Base-by-base conservation (phyloP, 2,888 invertebrate genomes). In the Tridacna gigas region DNA sequence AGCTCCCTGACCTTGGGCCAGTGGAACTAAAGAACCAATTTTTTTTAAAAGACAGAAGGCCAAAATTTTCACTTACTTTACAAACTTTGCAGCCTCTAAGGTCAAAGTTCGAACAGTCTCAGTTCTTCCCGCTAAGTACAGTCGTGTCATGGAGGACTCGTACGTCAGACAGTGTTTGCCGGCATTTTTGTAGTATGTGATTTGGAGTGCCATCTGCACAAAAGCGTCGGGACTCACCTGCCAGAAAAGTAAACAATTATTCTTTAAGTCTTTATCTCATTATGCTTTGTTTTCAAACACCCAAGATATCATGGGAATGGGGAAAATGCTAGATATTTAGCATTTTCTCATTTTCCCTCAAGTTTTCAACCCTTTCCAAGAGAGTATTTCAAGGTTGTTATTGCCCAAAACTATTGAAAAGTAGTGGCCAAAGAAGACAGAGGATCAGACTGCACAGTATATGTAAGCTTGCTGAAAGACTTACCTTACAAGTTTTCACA, bases 21-120 rank as follows among this genome's bases (percentile, higher is more conserved):
- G 37, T 37, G 37, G 2, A 4, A 7, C 37, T 7, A 37, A 37
- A 2, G 37, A 37, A 37, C 37, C 37, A 37, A 7, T 7, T 37
- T 37, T 37, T n/a, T n/a, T n/a, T n/a, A n/a, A n/a, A n/a, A n/a
- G 37, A 37, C 7, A 37, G 37, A 37, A 37, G 7, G 37, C 37
- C 37, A 37, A 37, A 37, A 4, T 37, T 2, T 37, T 37, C 37
- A 37, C 90, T 90, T 90, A 95, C 95, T 89, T 92, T 48, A 95
- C 95, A 92, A 95, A 95, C 13, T 92, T 92, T 7, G 92, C 92
- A 15, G 94, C 90, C 86, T 95, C 94, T 22, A 85, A 82, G 0
- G 95, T 95, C 51, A 95, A 94, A 4, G 95, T 95, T 11, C 95
- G 90, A 5, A 95, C 95, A 25, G 95, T 95, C 90, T 95, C 95